A percentile compares a stretch with the other conserved stretches of the same genome.
Conservation (phyloP, 1,140 invertebrate species). For the Radopholus similis region DNA sequence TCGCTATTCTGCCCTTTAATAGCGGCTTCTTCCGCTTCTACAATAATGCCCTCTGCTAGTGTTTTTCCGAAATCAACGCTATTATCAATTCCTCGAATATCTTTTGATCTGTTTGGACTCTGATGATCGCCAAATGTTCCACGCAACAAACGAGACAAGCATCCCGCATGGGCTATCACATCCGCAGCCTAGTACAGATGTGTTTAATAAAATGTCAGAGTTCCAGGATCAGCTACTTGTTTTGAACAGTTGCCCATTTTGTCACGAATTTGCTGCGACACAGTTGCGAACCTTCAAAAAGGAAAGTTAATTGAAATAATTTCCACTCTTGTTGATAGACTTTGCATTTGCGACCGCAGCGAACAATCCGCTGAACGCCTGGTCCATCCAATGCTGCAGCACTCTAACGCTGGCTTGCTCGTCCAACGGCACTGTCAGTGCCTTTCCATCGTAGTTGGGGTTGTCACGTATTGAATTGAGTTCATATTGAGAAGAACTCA, state of each 20-base stretch:
- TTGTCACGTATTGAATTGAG: conserved; percentile 7
- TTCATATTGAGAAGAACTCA: no score
- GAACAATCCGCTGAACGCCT: conserved; percentile 20
- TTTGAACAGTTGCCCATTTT: conserved; percentile 1
- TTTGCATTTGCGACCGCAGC: conserved; percentile 16
- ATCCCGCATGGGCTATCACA: conserved; percentile 11
- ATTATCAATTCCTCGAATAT: background rate
- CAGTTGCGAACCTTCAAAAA: conserved; percentile 1
- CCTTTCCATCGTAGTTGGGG: conserved; percentile 6
- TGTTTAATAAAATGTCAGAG: background rate
- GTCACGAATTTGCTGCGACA: background rate
- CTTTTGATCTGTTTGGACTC: no score
- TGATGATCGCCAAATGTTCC: conserved; percentile 10
- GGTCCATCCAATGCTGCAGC: conserved; percentile 15
- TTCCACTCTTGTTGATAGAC: background rate
- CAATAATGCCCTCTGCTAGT: background rate
- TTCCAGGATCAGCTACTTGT: background rate
- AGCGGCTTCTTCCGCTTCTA: no score
- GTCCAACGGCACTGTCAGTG: conserved; percentile 10
- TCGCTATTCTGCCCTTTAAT: background rate
- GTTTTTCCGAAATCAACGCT: background rate
- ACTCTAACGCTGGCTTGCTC: conserved; percentile 1
- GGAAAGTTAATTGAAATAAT: background rate
- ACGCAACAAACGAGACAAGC: background rate
- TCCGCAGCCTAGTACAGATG: background rate